These are phyloP conservation scores for Prorops nasuta DNA, from an alignment of 1,140 invertebrate species.

Conservation along the genomic window DNA sequence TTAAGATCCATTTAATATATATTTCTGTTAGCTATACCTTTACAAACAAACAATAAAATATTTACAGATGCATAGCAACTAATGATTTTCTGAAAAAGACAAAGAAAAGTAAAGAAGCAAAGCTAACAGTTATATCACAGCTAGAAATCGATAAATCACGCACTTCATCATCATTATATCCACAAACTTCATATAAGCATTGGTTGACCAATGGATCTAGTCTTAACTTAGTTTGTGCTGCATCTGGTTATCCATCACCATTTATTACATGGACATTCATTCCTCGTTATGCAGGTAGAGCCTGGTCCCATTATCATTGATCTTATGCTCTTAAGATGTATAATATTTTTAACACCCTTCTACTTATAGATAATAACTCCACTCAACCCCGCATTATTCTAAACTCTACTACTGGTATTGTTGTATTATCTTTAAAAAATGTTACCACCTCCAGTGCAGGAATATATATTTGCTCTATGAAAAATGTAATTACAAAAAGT, in stretches of 20 bases:
- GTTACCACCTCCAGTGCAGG: slow-evolving; percentile 56
- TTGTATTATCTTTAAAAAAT: slow-evolving; percentile 51
- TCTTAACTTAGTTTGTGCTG: slow-evolving; percentile 59
- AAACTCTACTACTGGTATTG: slow-evolving; percentile 48
- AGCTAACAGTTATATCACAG: slow-evolving; percentile 49
- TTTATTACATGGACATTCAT: slow-evolving; percentile 59
- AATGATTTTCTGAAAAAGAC: slow-evolving; percentile 55
- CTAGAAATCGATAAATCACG: slow-evolving; percentile 23
- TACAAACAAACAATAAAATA: too few species aligned
- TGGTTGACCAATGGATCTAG: slow-evolving; percentile 43
- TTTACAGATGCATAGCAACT: slow-evolving; percentile 51
- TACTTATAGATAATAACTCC: slow-evolving; percentile 26
- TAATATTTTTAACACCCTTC: background rate
- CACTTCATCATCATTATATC: slow-evolving; percentile 31
- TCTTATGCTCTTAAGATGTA: background rate
- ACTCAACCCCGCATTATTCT: slow-evolving; percentile 39
- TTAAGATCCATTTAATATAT: background rate
- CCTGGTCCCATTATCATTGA: background rate
- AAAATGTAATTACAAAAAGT: slow-evolving; percentile 35
- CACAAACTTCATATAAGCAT: slow-evolving; percentile 46
- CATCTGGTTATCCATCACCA: slow-evolving; percentile 59
- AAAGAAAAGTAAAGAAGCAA: slow-evolving; percentile 55
- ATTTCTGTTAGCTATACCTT: too few species aligned
- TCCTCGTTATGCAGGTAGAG: slow-evolving; percentile 42
- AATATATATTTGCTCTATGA: slow-evolving; percentile 61